Evolutionary conservation across 92 coral and sea anemone genomes (phyloP).

Genomic region (Porites lobata): DNA sequence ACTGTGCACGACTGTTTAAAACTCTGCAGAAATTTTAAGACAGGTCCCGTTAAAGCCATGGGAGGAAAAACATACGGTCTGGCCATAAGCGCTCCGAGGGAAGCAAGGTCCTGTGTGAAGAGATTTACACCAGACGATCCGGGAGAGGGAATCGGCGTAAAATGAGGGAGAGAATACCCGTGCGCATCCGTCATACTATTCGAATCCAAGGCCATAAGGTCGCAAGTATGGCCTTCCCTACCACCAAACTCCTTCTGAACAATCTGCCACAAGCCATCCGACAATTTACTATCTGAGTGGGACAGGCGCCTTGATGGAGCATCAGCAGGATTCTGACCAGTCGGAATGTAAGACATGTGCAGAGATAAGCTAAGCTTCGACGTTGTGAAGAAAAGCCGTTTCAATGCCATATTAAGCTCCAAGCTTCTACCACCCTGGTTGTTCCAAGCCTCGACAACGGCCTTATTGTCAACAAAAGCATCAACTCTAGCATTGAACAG

Average conservation of each 20-base stretch:
- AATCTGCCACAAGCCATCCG: too few relatives aligned
- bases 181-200: neutral
- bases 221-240: too few relatives aligned
- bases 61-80: neutral
- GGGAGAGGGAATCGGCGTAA: neutral
- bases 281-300: too few relatives aligned
- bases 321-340: too few relatives aligned
- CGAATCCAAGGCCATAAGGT: too few relatives aligned
- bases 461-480: neutral
- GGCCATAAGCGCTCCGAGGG: neutral
- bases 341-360: too few relatives aligned
- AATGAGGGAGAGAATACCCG: neutral
- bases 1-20: slow-evolving; percentile 1
- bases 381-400: too few relatives aligned
- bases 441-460: slow-evolving; percentile 54
- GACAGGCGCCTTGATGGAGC: too few relatives aligned
- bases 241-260: too few relatives aligned
- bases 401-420: too few relatives aligned
- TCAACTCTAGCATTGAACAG: too few relatives aligned
- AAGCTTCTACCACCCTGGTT: slow-evolving; percentile 40
- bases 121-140: neutral
- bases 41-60: neutral
- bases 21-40: neutral
- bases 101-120: neutral
- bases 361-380: too few relatives aligned